A percentile compares a stretch with the other conserved stretches of the same genome.
Evolutionary conservation across 2,113 vertebrate species (phyloP).

Genomic region (Monopterus albus): DNA sequence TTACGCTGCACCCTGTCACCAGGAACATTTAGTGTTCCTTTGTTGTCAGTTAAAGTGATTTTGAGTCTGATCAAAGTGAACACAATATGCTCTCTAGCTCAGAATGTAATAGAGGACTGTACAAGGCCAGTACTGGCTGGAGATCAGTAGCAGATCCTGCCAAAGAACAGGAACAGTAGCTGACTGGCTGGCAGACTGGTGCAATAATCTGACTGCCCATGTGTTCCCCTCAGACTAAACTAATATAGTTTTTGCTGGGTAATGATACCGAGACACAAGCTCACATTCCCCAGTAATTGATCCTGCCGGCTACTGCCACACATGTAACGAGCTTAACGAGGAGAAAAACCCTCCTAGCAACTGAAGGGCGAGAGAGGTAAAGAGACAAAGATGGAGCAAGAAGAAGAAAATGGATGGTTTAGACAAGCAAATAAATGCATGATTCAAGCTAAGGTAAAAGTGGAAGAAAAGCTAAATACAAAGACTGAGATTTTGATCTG

Average conservation of each 20-base stretch:
- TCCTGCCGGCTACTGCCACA: slow-evolving; percentile 77
- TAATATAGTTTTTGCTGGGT: slow-evolving; percentile 82
- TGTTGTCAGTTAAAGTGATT: slow-evolving; percentile 47
- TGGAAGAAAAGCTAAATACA: slow-evolving; percentile 61
- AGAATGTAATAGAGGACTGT: slow-evolving; percentile 39
- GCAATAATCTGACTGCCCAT: slow-evolving; percentile 66
- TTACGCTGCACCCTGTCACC: slow-evolving; percentile 7
- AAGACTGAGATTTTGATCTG: slow-evolving; percentile 67
- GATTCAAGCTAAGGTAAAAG: slow-evolving; percentile 67
- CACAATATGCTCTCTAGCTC: slow-evolving; percentile 39
- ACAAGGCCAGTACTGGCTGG: slow-evolving; percentile 42
- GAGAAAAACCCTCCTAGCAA: slow-evolving; percentile 75
- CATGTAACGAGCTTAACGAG: slow-evolving; percentile 82
- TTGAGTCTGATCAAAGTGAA: slow-evolving; percentile 60
- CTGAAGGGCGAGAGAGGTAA: slow-evolving; percentile 59
- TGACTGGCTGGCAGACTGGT: slow-evolving; percentile 56
- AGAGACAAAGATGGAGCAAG: slow-evolving; percentile 44
- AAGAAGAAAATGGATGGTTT: slow-evolving; percentile 45
- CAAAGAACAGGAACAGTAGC: slow-evolving; percentile 58
- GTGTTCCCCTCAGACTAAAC: slow-evolving; percentile 78
- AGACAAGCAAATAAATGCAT: slow-evolving; percentile 71
- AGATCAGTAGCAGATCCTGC: slow-evolving; percentile 60
- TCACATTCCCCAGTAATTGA: slow-evolving; percentile 81
- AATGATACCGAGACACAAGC: slow-evolving; percentile 76
- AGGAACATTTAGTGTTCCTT: slow-evolving; percentile 22